Conservation (phyloP, 92 coral and sea anemone species). For the Zoanthus solanderi region DNA sequence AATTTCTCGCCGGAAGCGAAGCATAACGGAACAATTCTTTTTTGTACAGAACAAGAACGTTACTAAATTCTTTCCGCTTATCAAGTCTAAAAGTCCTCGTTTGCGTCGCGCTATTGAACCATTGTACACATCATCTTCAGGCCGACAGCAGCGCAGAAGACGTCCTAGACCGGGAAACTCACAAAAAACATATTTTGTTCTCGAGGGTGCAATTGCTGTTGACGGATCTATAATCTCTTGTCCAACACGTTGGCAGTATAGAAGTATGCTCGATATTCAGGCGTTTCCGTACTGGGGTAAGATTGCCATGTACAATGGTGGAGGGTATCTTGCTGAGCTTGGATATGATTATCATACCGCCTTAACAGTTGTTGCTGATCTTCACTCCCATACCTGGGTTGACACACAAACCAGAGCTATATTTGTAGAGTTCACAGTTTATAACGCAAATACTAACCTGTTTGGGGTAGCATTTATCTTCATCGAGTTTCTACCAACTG, state of each 20-base stretch:
- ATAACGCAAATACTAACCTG: constrained; percentile 86
- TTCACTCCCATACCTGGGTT: constrained; percentile 88
- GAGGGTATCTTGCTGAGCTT: constrained; percentile 90
- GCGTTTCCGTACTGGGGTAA: constrained; percentile 97
- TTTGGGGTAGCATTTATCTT: constrained; percentile 88
- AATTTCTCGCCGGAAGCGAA: constrained; percentile 69
- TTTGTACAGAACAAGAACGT: constrained; percentile 42
- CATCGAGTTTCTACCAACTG: constrained; percentile 89
- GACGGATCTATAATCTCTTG: constrained; percentile 89
- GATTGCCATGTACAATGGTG: constrained; percentile 80
- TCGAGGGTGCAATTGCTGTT: constrained; percentile 75
- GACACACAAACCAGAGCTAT: constrained; percentile 76
- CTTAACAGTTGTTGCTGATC: constrained; percentile 85
- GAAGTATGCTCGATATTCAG: constrained; percentile 64
- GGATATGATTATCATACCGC: constrained; percentile 93
- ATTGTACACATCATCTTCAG: constrained; percentile 77
- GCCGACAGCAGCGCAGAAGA: constrained; percentile 84
- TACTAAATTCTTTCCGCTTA: constrained; percentile 30
- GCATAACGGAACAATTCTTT: constrained; percentile 75
- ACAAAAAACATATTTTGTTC: constrained; percentile 73
- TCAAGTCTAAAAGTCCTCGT: constrained; percentile 45
- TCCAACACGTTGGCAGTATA: constrained; percentile 90
- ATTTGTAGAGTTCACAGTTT: constrained; percentile 88
- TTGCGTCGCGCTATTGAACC: constrained; percentile 90
- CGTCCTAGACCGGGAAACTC: constrained; percentile 50